phyloP scores from a whole-genome alignment of 2,113 vertebrate genomes.

The Tautogolabrus adspersus region DNA sequence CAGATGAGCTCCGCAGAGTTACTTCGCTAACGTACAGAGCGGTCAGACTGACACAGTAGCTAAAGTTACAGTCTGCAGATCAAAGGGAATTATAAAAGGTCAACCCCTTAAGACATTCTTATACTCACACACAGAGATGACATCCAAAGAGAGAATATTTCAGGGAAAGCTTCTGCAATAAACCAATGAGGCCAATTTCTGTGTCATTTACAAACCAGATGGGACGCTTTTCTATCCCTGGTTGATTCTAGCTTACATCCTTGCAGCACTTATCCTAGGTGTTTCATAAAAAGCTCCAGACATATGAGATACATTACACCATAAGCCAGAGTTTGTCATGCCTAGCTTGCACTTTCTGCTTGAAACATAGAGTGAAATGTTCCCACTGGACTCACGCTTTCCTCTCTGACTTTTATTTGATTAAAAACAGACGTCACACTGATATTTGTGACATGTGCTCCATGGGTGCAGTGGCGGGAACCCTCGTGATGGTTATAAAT shows the following conservation, averaged over 20 bases:
- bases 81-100: constrained; percentile 42
- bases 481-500: background rate
- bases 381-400: constrained; percentile 27
- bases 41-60: constrained; percentile 67
- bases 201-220: constrained; percentile 6
- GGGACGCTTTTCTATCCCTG: background rate
- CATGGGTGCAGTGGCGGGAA: background rate
- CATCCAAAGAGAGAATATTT: background rate
- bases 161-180: background rate
- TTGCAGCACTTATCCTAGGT: constrained; percentile 22
- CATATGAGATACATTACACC: constrained; percentile 38
- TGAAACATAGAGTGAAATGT: constrained; percentile 16
- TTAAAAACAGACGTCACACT: constrained; percentile 18
- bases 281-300: constrained; percentile 59
- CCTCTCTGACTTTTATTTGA: constrained; percentile 36
- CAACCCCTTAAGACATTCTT: constrained; percentile 32
- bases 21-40: background rate
- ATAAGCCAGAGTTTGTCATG: constrained; percentile 27
- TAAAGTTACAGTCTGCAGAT: constrained; percentile 43
- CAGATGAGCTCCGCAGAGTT: constrained; percentile 42
- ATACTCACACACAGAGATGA: constrained; percentile 5
- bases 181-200: background rate
- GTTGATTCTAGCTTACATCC: constrained; percentile 19
- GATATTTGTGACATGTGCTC: constrained; percentile 36
- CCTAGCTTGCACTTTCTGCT: constrained; percentile 28